Conservation (phyloP, 2,113 vertebrate species). For the Psittacula cyanocephala region DNA sequence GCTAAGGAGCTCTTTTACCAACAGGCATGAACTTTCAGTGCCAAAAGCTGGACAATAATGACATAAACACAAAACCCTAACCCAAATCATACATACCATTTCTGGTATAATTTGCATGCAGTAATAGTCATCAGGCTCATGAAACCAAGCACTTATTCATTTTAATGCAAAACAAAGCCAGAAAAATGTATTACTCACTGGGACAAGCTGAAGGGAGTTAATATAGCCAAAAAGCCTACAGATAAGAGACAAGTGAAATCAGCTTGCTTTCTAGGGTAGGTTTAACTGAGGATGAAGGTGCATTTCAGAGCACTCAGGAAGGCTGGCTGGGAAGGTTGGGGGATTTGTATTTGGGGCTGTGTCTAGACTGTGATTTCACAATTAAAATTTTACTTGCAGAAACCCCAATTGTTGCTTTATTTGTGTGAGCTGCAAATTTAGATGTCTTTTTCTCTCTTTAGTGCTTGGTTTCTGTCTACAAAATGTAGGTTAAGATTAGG, state of each 20-base stretch:
- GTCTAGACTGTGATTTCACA: background rate
- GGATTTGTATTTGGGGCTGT: background rate
- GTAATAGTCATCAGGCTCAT: rapidly evolving
- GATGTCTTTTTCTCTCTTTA: background rate
- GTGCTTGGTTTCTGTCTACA: background rate
- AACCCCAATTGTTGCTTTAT: background rate
- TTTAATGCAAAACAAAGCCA: background rate
- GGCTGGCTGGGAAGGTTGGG: background rate
- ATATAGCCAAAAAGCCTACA: background rate
- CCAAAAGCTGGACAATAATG: background rate
- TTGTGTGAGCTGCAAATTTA: background rate
- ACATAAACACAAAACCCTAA: background rate
- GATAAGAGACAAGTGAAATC: background rate
- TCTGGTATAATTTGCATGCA: background rate
- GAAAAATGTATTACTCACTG: background rate
- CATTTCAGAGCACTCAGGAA: background rate
- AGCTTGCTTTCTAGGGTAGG: background rate
- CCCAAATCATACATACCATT: rapidly evolving
- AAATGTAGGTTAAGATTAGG: background rate
- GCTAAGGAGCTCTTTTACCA: background rate
- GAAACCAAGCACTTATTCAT: background rate
- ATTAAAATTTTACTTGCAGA: background rate
- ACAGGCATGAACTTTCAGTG: rapidly evolving
- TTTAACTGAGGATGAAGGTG: background rate
- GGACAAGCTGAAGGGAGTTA: background rate